Percentiles rank a stretch among this genome's conserved stretches.
Conservation (phyloP, 2,113 vertebrate genomes). For the Hippocampus zosterae region DNA sequence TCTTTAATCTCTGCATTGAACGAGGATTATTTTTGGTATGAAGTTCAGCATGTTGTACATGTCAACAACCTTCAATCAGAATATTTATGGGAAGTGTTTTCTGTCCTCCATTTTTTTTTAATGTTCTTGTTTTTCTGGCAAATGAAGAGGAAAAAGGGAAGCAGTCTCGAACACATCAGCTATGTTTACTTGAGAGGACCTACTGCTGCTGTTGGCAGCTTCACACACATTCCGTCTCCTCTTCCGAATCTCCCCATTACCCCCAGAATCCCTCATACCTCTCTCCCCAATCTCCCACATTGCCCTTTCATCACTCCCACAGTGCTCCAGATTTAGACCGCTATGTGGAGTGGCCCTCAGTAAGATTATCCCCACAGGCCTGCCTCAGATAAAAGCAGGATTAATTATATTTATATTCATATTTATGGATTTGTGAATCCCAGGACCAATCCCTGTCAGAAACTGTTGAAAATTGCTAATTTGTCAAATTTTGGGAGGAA, state of each 20-base stretch:
- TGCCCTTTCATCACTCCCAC: constrained; percentile 9
- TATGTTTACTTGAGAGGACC: constrained; percentile 50
- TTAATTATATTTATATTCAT: constrained; percentile 25
- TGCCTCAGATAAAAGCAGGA: constrained; percentile 3
- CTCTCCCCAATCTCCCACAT: neutral
- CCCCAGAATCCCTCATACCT: neutral
- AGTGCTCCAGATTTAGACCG: constrained; percentile 57
- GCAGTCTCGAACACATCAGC: constrained; percentile 38
- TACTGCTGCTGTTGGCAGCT: constrained; percentile 51
- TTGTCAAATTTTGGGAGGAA: too few relatives aligned
- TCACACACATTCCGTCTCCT: constrained; percentile 36
- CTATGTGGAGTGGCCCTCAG: constrained; percentile 39
- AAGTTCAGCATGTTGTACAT: neutral
- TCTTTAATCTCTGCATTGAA: too few relatives aligned
- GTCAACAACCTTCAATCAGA: neutral
- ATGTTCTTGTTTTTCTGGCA: neutral
- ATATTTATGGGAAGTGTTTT: neutral
- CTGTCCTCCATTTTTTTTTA: neutral
- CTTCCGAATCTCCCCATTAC: neutral
- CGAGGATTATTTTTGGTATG: neutral
- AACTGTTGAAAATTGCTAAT: neutral
- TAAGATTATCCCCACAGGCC: constrained; percentile 30
- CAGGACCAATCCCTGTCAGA: constrained; percentile 8
- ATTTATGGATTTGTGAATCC: constrained; percentile 5
- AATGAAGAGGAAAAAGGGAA: neutral